Evolutionary conservation across 2,113 vertebrate species (phyloP).

Genomic region (Serilophus lunatus): DNA sequence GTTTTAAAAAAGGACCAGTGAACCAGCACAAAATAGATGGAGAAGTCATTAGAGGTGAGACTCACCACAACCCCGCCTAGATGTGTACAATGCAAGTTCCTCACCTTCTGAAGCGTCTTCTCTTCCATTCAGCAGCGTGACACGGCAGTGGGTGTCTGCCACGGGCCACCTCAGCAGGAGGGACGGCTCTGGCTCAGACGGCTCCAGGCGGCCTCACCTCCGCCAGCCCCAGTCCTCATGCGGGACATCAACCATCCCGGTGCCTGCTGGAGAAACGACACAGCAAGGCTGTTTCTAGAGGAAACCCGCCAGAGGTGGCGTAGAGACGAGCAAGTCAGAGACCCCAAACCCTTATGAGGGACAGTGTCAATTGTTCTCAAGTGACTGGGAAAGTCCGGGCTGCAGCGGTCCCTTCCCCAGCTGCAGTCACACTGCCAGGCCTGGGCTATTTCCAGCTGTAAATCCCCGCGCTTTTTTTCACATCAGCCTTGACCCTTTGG

Average conservation of each 20-base stretch:
- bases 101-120: background rate
- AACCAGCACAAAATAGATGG: background rate
- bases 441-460: background rate
- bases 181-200: background rate
- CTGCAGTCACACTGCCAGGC: background rate
- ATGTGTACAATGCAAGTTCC: fast-evolving
- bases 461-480: background rate
- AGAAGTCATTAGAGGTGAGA: background rate
- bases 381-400: fast-evolving
- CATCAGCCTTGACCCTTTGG: background rate
- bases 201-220: fast-evolving
- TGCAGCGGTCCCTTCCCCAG: background rate
- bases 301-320: background rate
- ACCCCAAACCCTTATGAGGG: background rate
- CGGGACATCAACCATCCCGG: background rate
- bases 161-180: background rate
- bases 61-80: background rate
- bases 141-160: background rate
- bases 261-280: background rate
- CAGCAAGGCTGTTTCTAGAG: background rate
- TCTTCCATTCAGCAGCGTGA: background rate
- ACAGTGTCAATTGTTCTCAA: background rate
- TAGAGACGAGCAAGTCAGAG: background rate
- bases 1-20: background rate
- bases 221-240: fast-evolving